Evolutionary conservation across 1,140 invertebrate genomes (phyloP).

Genomic region (Dendroctonus ponderosae): DNA sequence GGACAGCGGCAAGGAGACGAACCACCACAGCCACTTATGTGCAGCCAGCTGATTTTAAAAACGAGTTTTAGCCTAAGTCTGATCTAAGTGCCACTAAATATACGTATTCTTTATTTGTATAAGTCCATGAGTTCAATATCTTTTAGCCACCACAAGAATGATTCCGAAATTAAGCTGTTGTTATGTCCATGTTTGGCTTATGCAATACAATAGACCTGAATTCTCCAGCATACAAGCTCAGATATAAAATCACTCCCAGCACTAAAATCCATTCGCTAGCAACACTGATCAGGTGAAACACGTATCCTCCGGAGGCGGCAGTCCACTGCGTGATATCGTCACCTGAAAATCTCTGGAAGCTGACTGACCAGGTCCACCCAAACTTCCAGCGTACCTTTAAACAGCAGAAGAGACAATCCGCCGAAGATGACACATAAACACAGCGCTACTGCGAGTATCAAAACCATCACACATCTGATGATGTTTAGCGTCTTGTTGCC

Average conservation of each 20-base stretch:
- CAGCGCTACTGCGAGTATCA: not conserved
- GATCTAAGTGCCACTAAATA: too few relatives aligned
- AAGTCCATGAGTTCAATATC: too few relatives aligned
- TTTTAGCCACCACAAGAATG: too few relatives aligned
- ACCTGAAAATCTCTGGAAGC: conserved; percentile 27
- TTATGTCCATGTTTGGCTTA: conserved; percentile 15
- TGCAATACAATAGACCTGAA: conserved; percentile 19
- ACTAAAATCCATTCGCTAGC: conserved; percentile 31
- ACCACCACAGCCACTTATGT: conserved; percentile 38
- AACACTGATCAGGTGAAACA: conserved; percentile 29
- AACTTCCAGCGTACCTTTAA: conserved; percentile 4
- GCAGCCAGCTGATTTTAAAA: conserved; percentile 11
- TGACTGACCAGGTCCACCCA: not conserved
- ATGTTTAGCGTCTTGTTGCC: conserved; percentile 14
- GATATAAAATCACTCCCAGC: conserved; percentile 21
- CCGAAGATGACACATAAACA: not conserved
- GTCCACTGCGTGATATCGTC: conserved; percentile 37
- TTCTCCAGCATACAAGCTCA: conserved; percentile 15
- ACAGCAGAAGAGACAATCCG: not conserved
- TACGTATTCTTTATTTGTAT: too few relatives aligned
- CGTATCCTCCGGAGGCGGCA: conserved; percentile 25
- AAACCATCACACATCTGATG: conserved; percentile 2
- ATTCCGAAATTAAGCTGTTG: too few relatives aligned
- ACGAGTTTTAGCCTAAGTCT: conserved; percentile 7
- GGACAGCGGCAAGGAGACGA: conserved; percentile 23